Evolutionary conservation across 2,888 invertebrate genomes (phyloP).

Genomic region (Camponotus fellah): DNA sequence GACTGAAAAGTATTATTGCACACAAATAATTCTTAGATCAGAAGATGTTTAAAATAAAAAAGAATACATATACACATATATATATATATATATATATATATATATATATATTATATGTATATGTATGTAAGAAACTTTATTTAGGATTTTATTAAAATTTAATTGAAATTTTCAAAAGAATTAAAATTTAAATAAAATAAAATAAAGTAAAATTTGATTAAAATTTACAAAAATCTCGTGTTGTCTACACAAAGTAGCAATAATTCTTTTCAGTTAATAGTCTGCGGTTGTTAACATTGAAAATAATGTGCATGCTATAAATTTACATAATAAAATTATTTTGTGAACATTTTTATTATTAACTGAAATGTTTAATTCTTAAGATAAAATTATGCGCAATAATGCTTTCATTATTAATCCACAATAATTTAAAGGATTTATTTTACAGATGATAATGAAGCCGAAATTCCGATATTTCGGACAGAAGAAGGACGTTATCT

Average conservation of each 20-base stretch:
- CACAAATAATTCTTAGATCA: not conserved
- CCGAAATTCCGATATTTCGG: conserved; percentile 93
- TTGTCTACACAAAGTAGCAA: not conserved
- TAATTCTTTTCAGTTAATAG: conserved; percentile 13
- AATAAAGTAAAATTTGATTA: not conserved
- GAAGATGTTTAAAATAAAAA: not conserved
- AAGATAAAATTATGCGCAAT: conserved; percentile 18
- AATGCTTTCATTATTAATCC: not conserved
- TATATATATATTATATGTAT: too few relatives aligned
- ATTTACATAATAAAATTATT: conserved; percentile 18
- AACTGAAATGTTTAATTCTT: not conserved
- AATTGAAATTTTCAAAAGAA: not conserved
- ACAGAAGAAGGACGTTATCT: conserved; percentile 96
- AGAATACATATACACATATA: not conserved
- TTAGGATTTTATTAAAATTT: not conserved
- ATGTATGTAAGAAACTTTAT: too few relatives aligned
- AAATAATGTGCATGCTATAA: conserved; percentile 13
- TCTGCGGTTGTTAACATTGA: conserved; percentile 2
- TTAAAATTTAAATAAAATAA: too few relatives aligned
- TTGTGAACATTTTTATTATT: conserved; percentile 7
- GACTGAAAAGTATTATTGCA: conserved; percentile 32
- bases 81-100: too few relatives aligned
- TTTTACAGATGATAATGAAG: conserved; percentile 86
- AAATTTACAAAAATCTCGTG: not conserved
- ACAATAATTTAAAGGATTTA: conserved; percentile 15